A percentile compares a stretch with the other conserved stretches of the same genome.
Evolutionary conservation across 2,113 vertebrate genomes (phyloP).

Genomic region (Sylvicapra grimmia): DNA sequence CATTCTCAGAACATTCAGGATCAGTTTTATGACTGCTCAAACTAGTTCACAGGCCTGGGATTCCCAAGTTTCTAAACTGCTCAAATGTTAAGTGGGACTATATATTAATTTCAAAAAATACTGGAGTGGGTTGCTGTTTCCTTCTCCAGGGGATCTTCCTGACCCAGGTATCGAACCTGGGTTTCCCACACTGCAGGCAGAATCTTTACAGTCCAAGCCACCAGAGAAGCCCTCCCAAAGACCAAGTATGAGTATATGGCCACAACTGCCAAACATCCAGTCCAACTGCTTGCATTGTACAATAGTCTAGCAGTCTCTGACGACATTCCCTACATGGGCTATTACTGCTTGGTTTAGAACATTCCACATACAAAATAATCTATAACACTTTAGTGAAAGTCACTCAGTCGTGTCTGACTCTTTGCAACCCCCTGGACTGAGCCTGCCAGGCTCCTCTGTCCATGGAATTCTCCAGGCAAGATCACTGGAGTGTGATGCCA

Average conservation of each 20-base stretch:
- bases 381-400: background rate
- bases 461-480: background rate
- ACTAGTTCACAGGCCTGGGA: background rate
- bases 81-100: background rate
- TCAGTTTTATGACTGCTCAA: background rate
- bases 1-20: background rate
- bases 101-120: background rate
- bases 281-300: background rate
- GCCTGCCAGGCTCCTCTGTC: background rate
- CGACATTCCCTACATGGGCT: background rate
- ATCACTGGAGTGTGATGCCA: background rate
- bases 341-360: background rate
- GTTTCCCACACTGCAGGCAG: background rate
- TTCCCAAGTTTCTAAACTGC: background rate
- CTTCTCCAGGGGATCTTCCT: background rate
- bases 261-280: background rate
- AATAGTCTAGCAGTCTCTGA: background rate
- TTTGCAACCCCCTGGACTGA: background rate
- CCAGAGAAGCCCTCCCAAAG: background rate
- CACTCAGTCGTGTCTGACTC: background rate
- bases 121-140: background rate
- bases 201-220: background rate
- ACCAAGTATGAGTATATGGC: background rate
- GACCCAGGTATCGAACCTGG: background rate
- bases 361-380: background rate